Base-by-base conservation (phyloP, 1,140 invertebrate genomes). In the Drosophila nebulosa region DNA sequence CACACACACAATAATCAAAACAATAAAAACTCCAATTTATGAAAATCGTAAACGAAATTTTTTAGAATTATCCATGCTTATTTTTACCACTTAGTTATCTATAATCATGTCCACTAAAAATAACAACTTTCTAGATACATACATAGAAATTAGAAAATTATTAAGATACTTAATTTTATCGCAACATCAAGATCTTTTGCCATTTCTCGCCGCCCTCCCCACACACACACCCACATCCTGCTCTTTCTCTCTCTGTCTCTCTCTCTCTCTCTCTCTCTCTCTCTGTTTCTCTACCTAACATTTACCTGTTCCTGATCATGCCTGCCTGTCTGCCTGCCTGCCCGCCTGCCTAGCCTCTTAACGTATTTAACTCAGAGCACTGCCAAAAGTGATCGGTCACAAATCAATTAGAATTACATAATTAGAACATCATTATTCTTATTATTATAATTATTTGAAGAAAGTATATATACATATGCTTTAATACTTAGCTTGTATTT, bases 401-500 rank as follows among this genome's bases (percentile, higher is more conserved):
- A 36, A 32, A n/a, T 35, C 39, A 72, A 24, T 4, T 26, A 63
- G 14, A n/a, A n/a, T n/a, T n/a, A n/a, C n/a, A n/a, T n/a, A n/a
- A n/a, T n/a, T n/a, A n/a, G n/a, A n/a, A n/a, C n/a, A n/a, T n/a
- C n/a, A n/a, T n/a, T n/a, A n/a, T n/a, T n/a, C n/a, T n/a, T n/a
- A 39, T 36, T 39, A 63, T 14, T 56, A 59, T 71, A 52, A 24
- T 35, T 56, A 51, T 16, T 10, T 12, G 1, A 12, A 35, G 1
- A 35, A 12, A 24, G n/a, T n/a, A 32, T 32, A 32, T 6, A 56
- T 58, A 56, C 16, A 22, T 57, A 69, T 70, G n/a, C n/a, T n/a
- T n/a, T n/a, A 18, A 65, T 73, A 61, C 32, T 52, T 53, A 52
- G 52, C 5, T 58, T 58, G 10, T 10, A 24, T 51, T 59, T 65